Conservation (phyloP, 2,797 vertebrate genomes). For the Dendrocincla tyrannina region DNA sequence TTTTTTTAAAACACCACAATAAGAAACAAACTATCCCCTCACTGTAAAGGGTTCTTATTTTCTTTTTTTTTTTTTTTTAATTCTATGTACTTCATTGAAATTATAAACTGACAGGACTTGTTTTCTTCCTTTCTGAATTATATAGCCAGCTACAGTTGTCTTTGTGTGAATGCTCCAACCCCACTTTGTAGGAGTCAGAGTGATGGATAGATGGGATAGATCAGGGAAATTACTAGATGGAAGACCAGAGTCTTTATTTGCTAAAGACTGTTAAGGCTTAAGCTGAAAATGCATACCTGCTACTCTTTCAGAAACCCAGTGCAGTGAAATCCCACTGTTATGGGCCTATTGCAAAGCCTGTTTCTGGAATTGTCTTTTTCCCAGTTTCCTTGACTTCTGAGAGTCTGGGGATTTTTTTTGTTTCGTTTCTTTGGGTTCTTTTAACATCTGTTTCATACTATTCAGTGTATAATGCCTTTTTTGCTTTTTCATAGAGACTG, state of each 20-base stretch:
- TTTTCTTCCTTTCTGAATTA: neutral
- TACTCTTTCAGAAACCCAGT: neutral
- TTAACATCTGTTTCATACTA: neutral
- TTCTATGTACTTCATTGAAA: neutral
- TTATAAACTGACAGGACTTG: neutral
- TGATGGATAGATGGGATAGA: neutral
- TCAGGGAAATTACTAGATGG: neutral
- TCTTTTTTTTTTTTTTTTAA: neutral
- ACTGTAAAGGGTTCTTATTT: accelerated
- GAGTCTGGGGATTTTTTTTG: neutral
- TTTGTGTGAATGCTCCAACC: neutral
- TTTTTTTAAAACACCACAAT: neutral
- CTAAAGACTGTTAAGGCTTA: neutral
- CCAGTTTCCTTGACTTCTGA: neutral
- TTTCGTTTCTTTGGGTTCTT: neutral
- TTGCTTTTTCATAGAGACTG: neutral
- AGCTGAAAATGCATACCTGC: neutral
- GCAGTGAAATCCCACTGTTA: neutral
- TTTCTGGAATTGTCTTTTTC: neutral
- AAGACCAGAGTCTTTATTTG: neutral
- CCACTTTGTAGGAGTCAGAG: neutral
- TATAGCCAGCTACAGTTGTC: neutral
- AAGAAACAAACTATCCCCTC: neutral
- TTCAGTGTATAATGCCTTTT: neutral
- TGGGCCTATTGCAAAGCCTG: neutral